A percentile compares a stretch with the other conserved stretches of the same genome.
These are phyloP conservation scores for Maniola jurtina DNA, from an alignment of 1,140 invertebrate species.

Conservation along the genomic window DNA sequence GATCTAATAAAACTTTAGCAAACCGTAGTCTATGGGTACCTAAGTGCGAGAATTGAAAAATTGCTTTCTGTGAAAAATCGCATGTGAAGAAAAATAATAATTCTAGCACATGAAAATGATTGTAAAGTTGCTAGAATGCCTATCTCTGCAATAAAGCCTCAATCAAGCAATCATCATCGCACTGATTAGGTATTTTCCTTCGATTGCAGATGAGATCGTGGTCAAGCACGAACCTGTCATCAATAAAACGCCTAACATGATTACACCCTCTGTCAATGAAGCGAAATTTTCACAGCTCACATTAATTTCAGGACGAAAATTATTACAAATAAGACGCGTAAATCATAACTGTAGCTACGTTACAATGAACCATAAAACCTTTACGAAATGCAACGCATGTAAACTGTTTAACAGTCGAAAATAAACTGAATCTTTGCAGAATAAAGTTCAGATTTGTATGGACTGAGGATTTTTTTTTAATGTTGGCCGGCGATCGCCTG, in stretches of 20 bases:
- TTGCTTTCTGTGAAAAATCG: too few relatives aligned
- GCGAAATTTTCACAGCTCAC: background rate
- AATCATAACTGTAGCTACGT: conserved; percentile 27
- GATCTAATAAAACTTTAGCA: too few relatives aligned
- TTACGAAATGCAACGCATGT: conserved; percentile 25
- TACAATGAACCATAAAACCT: conserved; percentile 45
- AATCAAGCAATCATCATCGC: too few relatives aligned
- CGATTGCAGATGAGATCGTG: too few relatives aligned
- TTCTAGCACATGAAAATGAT: too few relatives aligned
- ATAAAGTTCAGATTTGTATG: conserved; percentile 19
- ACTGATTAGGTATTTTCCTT: too few relatives aligned
- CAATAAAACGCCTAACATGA: background rate
- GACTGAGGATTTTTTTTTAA: conserved; percentile 36
- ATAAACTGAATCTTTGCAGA: background rate
- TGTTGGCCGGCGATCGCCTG: conserved; percentile 43
- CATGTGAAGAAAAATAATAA: too few relatives aligned
- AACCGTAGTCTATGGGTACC: too few relatives aligned
- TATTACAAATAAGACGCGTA: conserved; percentile 18
- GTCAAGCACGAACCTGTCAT: too few relatives aligned
- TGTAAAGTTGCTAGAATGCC: too few relatives aligned
- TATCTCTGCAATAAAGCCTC: too few relatives aligned
- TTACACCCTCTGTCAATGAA: background rate
- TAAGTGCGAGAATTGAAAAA: too few relatives aligned
- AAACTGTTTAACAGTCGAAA: conserved; percentile 19
- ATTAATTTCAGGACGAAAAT: conserved; percentile 13